Evolutionary conservation across 2,113 vertebrate genomes (phyloP).

Genomic region (Odobenus rosmarus): DNA sequence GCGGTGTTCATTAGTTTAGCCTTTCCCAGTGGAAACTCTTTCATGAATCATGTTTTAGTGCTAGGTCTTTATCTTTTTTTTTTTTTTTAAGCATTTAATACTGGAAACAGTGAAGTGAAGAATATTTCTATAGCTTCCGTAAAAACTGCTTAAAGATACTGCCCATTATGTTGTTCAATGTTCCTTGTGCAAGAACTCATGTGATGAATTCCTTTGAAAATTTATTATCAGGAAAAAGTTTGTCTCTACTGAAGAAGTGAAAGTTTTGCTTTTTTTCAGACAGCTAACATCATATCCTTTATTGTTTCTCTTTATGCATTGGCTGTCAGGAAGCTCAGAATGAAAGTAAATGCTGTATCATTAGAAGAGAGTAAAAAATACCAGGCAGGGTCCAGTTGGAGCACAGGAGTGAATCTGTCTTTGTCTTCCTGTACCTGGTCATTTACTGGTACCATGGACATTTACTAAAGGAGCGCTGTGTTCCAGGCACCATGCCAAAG

Average conservation of each 20-base stretch:
- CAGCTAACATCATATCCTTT: not conserved
- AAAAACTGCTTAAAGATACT: slow-evolving; percentile 63
- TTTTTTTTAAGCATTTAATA: slow-evolving; percentile 42
- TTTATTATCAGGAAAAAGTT: slow-evolving; percentile 49
- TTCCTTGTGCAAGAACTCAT: slow-evolving; percentile 41
- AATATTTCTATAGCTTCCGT: slow-evolving; percentile 61
- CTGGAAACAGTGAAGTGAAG: slow-evolving; percentile 60
- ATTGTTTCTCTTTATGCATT: slow-evolving; percentile 43
- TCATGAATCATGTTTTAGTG: slow-evolving; percentile 53
- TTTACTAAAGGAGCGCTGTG: not conserved
- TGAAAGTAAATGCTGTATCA: not conserved
- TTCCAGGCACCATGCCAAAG: not conserved
- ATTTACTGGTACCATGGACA: not conserved
- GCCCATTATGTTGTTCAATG: slow-evolving; percentile 62
- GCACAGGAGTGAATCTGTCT: not conserved
- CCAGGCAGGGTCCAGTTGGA: not conserved
- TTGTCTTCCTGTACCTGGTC: not conserved
- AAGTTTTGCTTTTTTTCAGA: slow-evolving; percentile 30
- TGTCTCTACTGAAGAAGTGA: slow-evolving; percentile 36
- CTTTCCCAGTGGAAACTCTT: slow-evolving; percentile 31
- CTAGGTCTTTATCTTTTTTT: slow-evolving; percentile 46
- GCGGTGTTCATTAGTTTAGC: slow-evolving; percentile 32
- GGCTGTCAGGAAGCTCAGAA: slow-evolving; percentile 2
- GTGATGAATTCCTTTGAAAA: slow-evolving; percentile 43
- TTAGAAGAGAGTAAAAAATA: slow-evolving; percentile 3